These are phyloP conservation scores for Pedetes capensis DNA, from an alignment of 2,113 vertebrate genomes.

Conservation along the genomic window DNA sequence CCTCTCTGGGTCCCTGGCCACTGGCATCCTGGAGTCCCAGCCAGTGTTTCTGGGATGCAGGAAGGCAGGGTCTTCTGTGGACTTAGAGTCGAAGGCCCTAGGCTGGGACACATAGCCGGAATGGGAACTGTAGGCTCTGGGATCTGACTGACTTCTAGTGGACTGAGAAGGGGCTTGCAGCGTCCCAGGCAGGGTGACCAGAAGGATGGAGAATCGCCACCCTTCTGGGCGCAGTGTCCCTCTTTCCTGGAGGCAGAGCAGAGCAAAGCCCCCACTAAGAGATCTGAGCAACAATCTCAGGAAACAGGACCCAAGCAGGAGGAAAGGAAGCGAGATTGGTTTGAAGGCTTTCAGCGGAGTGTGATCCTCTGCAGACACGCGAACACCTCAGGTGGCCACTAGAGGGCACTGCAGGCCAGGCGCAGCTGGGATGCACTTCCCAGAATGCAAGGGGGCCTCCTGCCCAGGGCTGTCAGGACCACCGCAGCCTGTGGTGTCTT, in stretches of 20 bases:
- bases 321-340: not conserved
- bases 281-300: not conserved
- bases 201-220: not conserved
- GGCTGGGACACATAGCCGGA: not conserved
- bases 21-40: not conserved
- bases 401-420: constrained; percentile 7
- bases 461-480: too few species aligned
- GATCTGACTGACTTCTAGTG: not conserved
- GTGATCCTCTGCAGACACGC: not conserved
- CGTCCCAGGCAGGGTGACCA: not conserved
- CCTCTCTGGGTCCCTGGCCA: not conserved
- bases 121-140: not conserved
- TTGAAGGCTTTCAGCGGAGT: not conserved
- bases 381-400: not conserved
- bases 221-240: not conserved
- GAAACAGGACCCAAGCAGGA: not conserved
- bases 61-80: not conserved
- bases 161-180: too few species aligned
- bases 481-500: too few species aligned
- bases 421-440: not conserved
- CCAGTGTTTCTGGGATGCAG: not conserved
- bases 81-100: not conserved
- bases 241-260: not conserved
- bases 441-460: too few species aligned
- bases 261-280: not conserved